A percentile compares a stretch with the other conserved stretches of the same genome.
Evolutionary conservation across 1,140 invertebrate species (phyloP).

Genomic region (Magallana gigas): DNA sequence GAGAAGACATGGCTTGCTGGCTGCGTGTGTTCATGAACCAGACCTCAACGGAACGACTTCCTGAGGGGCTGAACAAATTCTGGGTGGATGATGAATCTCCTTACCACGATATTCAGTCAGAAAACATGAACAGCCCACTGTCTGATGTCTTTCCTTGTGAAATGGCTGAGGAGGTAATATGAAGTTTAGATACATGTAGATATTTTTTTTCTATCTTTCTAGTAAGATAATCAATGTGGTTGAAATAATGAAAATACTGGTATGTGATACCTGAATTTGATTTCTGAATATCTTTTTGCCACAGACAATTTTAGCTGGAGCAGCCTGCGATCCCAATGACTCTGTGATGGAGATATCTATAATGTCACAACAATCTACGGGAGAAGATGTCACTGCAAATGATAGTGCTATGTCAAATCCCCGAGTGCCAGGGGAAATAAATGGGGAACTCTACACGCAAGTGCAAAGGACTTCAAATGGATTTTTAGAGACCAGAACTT

Average conservation of each 20-base stretch:
- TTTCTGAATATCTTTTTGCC: neutral
- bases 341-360: conserved; percentile 4
- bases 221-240: too few species aligned
- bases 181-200: too few species aligned
- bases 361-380: conserved; percentile 4
- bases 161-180: conserved; percentile 40
- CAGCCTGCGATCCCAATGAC: conserved; percentile 22
- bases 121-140: conserved; percentile 41
- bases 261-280: neutral
- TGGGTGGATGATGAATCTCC: conserved; percentile 65
- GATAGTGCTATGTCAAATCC: conserved; percentile 36
- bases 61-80: conserved; percentile 69
- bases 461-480: conserved; percentile 43
- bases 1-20: conserved; percentile 72
- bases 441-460: conserved; percentile 55
- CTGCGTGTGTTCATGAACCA: conserved; percentile 70
- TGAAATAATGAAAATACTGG: neutral
- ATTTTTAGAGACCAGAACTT: conserved; percentile 30
- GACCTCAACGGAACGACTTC: conserved; percentile 64
- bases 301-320: neutral
- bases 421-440: conserved; percentile 53
- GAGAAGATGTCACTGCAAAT: neutral
- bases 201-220: too few species aligned
- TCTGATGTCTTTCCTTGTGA: conserved; percentile 44
- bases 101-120: conserved; percentile 57